phyloP scores from a whole-genome alignment of 2,797 vertebrate genomes.

The Myotis findleyi region DNA sequence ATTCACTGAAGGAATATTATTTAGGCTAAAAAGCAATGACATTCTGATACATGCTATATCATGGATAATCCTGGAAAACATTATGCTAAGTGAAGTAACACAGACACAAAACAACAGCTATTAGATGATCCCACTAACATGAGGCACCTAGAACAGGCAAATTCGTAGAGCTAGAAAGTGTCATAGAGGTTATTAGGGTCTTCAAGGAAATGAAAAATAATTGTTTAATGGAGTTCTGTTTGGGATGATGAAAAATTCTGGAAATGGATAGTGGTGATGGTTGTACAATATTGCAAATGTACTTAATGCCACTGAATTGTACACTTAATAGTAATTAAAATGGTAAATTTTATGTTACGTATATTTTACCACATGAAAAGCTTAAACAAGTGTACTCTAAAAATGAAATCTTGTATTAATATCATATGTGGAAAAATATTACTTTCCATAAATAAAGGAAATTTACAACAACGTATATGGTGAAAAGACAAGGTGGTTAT shows the following conservation, averaged over 20 bases:
- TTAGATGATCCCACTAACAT: background rate
- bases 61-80: background rate
- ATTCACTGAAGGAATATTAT: background rate
- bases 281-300: background rate
- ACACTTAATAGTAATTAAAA: background rate
- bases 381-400: background rate
- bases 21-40: background rate
- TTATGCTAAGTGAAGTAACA: background rate
- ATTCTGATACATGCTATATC: background rate
- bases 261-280: background rate
- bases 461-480: background rate
- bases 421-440: background rate
- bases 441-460: conserved; percentile 2
- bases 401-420: background rate
- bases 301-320: background rate
- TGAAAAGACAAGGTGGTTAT: background rate
- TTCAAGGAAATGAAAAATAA: background rate
- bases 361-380: background rate
- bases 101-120: background rate
- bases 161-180: background rate
- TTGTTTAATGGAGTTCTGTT: background rate
- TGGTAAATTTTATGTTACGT: background rate
- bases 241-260: background rate
- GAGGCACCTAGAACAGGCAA: background rate
- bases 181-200: background rate